phyloP scores from a whole-genome alignment of 2,113 vertebrate species.

The Conger conger region DNA sequence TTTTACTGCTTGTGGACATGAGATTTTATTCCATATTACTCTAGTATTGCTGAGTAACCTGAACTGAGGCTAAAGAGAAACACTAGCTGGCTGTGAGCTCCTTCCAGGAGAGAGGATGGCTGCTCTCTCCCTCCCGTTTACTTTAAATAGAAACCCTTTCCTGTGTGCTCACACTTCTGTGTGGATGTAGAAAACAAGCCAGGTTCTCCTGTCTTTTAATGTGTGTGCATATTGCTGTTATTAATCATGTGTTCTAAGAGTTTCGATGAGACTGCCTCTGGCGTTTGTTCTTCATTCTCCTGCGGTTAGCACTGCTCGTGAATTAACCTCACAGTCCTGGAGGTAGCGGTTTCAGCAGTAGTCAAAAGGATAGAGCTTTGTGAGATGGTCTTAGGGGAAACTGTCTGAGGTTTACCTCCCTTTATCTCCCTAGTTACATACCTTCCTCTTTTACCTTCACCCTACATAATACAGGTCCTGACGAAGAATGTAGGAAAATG shows the following conservation, averaged over 20 bases:
- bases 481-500: too few species aligned
- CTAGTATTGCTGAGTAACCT: not conserved
- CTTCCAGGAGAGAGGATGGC: not conserved
- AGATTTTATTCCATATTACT: not conserved
- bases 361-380: not conserved
- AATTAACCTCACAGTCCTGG: not conserved
- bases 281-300: not conserved
- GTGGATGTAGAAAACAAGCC: not conserved
- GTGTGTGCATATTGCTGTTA: not conserved
- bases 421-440: too few species aligned
- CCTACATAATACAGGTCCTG: too few species aligned
- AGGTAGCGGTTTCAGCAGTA: not conserved
- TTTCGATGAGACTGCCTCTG: not conserved
- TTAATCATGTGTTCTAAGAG: not conserved
- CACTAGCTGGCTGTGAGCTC: not conserved
- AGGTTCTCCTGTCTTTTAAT: not conserved
- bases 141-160: not conserved
- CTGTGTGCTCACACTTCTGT: not conserved
- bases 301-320: not conserved
- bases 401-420: too few species aligned
- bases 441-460: too few species aligned
- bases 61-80: not conserved
- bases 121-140: not conserved
- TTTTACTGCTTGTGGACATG: not conserved
- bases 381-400: too few species aligned